Percentiles rank a stretch among this genome's conserved stretches.
phyloP scores from a whole-genome alignment of 2,797 vertebrate species.

The Rhyacichthys aspro region DNA sequence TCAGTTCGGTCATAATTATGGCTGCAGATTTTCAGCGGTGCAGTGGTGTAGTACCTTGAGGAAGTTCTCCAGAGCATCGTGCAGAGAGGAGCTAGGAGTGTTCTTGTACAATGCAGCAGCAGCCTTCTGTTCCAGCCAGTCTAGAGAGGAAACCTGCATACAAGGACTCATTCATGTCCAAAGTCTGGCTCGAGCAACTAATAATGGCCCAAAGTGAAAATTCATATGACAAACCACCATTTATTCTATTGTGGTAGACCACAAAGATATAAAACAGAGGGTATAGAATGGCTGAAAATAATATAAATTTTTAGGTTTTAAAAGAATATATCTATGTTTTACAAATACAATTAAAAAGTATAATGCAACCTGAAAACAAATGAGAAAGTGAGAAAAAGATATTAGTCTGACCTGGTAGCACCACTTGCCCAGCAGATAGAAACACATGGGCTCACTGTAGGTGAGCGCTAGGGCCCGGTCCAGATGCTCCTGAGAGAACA shows the following conservation, averaged over 20 bases:
- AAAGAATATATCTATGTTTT: too few relatives aligned
- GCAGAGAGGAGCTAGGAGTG: conserved; percentile 82
- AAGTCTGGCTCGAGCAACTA: too few relatives aligned
- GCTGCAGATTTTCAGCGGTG: too few relatives aligned
- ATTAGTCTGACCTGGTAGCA: conserved; percentile 75
- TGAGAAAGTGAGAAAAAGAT: not conserved
- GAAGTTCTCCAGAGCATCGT: conserved; percentile 91
- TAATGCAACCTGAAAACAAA: not conserved
- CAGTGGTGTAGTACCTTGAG: conserved; percentile 82
- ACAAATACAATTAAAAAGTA: too few relatives aligned
- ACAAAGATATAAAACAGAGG: too few relatives aligned
- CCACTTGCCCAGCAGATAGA: conserved; percentile 82
- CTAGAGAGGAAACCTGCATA: conserved; percentile 86
- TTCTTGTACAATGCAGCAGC: conserved; percentile 85
- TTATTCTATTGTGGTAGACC: too few relatives aligned
- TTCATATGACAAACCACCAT: too few relatives aligned
- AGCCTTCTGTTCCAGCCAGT: conserved; percentile 91
- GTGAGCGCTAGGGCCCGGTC: conserved; percentile 70
- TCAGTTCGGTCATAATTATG: too few relatives aligned
- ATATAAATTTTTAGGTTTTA: too few relatives aligned
- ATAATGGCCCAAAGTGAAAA: too few relatives aligned
- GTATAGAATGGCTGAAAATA: too few relatives aligned
- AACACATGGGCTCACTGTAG: conserved; percentile 77
- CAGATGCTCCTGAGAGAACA: conserved; percentile 73
- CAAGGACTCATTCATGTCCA: not conserved